Conservation (phyloP, 2,113 vertebrate genomes). For the Cairina moschata region DNA sequence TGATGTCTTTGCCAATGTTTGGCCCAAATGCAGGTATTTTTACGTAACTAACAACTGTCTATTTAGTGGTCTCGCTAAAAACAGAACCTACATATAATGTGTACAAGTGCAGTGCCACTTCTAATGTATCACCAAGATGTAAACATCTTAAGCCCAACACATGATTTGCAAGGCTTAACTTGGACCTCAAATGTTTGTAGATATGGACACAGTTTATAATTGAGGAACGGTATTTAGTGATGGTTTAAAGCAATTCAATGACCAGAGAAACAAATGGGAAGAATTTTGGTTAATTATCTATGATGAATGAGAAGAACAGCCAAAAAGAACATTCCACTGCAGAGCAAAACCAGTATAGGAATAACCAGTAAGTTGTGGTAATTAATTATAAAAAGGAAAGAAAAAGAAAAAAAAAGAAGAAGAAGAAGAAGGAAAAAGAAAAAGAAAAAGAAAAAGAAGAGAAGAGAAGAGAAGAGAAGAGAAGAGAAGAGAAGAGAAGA, state of each 20-base stretch:
- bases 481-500: too few relatives aligned
- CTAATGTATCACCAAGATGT: neutral
- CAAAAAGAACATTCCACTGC: neutral
- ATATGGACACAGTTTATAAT: neutral
- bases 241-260: neutral
- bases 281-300: conserved; percentile 18
- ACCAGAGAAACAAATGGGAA: neutral
- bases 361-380: neutral
- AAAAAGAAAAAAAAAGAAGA: neutral
- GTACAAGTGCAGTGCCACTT: neutral
- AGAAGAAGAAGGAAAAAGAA: neutral
- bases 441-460: too few relatives aligned
- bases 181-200: neutral
- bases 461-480: too few relatives aligned
- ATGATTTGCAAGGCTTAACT: neutral
- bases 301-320: neutral
- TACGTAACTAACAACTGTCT: neutral
- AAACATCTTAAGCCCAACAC: neutral
- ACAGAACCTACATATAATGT: conserved; percentile 25
- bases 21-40: conserved; percentile 37
- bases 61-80: conserved; percentile 56
- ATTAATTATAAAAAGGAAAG: neutral
- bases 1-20: neutral
- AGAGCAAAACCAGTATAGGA: neutral
- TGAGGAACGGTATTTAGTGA: neutral